These are phyloP conservation scores for Eciton burchellii DNA, from an alignment of 1,140 invertebrate species.

Conservation along the genomic window DNA sequence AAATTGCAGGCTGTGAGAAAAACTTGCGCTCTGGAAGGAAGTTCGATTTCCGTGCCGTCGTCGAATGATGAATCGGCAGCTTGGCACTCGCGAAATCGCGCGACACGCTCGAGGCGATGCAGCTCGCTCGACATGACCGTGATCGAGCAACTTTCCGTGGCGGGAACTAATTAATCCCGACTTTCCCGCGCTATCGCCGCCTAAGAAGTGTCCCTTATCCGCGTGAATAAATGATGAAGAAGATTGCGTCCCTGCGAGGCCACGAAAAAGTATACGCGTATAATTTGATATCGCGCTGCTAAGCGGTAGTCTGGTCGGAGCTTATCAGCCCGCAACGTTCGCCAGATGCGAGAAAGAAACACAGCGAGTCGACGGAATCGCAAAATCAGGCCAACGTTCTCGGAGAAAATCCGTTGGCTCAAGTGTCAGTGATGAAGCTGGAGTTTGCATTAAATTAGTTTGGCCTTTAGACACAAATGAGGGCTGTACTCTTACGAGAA, in stretches of 20 bases:
- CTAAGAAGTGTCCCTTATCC: constrained; percentile 4
- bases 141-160: too few species aligned
- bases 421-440: constrained; percentile 21
- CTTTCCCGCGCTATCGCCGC: not conserved
- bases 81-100: not conserved
- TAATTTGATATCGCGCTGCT: constrained; percentile 22
- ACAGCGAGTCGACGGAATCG: not conserved
- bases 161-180: constrained; percentile 6
- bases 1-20: constrained; percentile 43
- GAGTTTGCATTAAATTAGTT: constrained; percentile 56
- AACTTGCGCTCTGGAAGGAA: not conserved
- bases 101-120: not conserved
- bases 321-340: constrained; percentile 34
- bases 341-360: constrained; percentile 10
- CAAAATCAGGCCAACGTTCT: constrained; percentile 28
- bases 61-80: constrained; percentile 52
- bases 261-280: not conserved
- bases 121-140: too few species aligned
- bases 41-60: constrained; percentile 50
- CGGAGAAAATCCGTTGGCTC: constrained; percentile 9
- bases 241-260: not conserved
- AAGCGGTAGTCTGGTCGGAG: not conserved
- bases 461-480: constrained; percentile 38
- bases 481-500: constrained; percentile 4
- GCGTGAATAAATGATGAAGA: not conserved